These are phyloP conservation scores for Schizotus pectinicornis DNA, from an alignment of 2,888 invertebrate species.

Conservation along the genomic window DNA sequence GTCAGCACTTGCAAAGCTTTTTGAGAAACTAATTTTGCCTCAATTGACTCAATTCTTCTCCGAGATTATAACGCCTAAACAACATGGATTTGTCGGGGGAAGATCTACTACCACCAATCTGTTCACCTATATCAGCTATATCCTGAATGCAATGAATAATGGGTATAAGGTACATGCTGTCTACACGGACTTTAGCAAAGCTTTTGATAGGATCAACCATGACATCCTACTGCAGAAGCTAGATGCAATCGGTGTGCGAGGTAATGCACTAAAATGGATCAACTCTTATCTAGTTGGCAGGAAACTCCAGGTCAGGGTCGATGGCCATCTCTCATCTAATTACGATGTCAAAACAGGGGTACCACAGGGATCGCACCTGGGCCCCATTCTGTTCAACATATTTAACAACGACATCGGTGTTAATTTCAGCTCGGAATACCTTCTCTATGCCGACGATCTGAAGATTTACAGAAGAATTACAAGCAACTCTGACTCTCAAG, in stretches of 20 bases:
- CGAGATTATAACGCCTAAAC: too few relatives aligned
- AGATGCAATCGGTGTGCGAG: background rate
- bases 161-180: slow-evolving; percentile 20
- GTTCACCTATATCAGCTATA: background rate
- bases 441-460: slow-evolving; percentile 11
- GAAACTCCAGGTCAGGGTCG: background rate
- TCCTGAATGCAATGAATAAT: background rate
- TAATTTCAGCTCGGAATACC: background rate
- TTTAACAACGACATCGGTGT: slow-evolving; percentile 1
- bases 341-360: slow-evolving; percentile 8
- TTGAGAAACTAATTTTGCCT: too few relatives aligned
- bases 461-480: slow-evolving; percentile 1
- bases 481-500: background rate
- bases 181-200: slow-evolving; percentile 26
- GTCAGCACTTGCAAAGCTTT: too few relatives aligned
- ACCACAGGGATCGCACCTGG: slow-evolving; percentile 5
- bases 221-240: background rate
- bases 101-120: too few relatives aligned
- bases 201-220: slow-evolving; percentile 24
- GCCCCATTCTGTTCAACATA: background rate
- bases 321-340: background rate
- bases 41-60: too few relatives aligned
- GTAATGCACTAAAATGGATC: background rate
- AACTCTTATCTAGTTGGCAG: background rate
- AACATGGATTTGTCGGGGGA: too few relatives aligned